Evolutionary conservation across 1,140 invertebrate genomes (phyloP).

Genomic region (Drosophila malerkotliana): DNA sequence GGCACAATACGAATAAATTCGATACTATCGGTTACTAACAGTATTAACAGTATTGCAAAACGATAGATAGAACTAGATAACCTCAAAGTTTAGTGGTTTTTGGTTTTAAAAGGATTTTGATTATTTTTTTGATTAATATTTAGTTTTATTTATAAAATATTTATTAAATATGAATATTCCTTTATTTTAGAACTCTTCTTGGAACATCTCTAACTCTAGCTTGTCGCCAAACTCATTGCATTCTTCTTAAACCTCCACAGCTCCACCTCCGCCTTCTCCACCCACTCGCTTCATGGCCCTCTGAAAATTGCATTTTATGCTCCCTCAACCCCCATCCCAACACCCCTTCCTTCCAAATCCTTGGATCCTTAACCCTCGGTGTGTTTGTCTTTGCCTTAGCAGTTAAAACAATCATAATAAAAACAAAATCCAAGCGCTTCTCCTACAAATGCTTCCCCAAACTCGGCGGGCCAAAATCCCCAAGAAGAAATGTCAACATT

Average conservation of each 20-base stretch:
- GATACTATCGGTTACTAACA: background rate
- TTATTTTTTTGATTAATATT: background rate
- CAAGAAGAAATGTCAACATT: constrained; percentile 75
- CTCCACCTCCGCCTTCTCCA: background rate
- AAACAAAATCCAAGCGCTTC: constrained; percentile 67
- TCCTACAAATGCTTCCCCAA: constrained; percentile 42
- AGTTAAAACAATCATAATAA: constrained; percentile 82
- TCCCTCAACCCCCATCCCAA: constrained; percentile 19
- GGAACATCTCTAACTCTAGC: constrained; percentile 1
- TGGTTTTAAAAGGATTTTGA: too few species aligned
- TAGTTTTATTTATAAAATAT: background rate
- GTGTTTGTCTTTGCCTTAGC: constrained; percentile 70
- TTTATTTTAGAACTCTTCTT: background rate
- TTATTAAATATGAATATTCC: background rate
- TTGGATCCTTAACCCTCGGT: constrained; percentile 11
- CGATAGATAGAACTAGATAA: too few species aligned
- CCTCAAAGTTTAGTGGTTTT: too few species aligned
- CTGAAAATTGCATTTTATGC: constrained; percentile 76
- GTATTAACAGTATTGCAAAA: too few species aligned
- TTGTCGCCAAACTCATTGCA: constrained; percentile 65
- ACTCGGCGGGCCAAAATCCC: constrained; percentile 36
- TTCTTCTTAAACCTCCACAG: constrained; percentile 2
- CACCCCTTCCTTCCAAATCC: too few species aligned
- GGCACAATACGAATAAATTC: background rate
- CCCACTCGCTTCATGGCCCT: background rate